Percentiles rank a stretch among this genome's conserved stretches.
Evolutionary conservation across 2,113 vertebrate genomes (phyloP).

Genomic region (Microtus pennsylvanicus): DNA sequence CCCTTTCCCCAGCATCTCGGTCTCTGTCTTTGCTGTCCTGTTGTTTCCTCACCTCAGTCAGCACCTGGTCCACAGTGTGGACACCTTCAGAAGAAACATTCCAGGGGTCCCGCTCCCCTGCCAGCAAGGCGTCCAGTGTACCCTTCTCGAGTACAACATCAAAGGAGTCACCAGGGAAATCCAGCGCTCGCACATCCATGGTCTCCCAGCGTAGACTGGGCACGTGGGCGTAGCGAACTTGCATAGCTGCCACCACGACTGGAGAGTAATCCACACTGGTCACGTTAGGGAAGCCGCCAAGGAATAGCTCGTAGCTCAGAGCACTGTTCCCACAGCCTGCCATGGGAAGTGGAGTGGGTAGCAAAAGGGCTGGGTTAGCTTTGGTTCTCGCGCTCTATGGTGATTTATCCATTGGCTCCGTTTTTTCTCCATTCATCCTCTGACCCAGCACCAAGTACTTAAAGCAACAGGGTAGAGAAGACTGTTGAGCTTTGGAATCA

Average conservation of each 20-base stretch:
- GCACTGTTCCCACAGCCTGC: constrained; percentile 96
- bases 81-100: constrained; percentile 84
- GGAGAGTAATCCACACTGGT: constrained; percentile 95
- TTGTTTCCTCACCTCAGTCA: constrained; percentile 89
- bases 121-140: constrained; percentile 93
- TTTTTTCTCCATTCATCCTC: constrained; percentile 15
- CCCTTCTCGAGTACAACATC: constrained; percentile 95
- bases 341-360: background rate
- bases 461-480: constrained; percentile 13
- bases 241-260: constrained; percentile 92
- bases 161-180: constrained; percentile 89
- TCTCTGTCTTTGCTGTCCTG: background rate
- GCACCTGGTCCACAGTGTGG: constrained; percentile 87
- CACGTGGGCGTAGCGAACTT: constrained; percentile 84
- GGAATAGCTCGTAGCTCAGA: constrained; percentile 91
- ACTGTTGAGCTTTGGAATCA: background rate
- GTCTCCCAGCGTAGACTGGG: constrained; percentile 91
- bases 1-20: background rate
- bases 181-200: constrained; percentile 92
- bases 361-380: constrained; percentile 56
- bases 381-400: constrained; percentile 26
- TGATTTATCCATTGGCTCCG: background rate
- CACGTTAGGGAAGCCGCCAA: constrained; percentile 89
- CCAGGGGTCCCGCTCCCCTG: constrained; percentile 93
- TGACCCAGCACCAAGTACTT: background rate